Evolutionary conservation across 2,113 vertebrate genomes (phyloP).

Genomic region (Chrysemys picta): DNA sequence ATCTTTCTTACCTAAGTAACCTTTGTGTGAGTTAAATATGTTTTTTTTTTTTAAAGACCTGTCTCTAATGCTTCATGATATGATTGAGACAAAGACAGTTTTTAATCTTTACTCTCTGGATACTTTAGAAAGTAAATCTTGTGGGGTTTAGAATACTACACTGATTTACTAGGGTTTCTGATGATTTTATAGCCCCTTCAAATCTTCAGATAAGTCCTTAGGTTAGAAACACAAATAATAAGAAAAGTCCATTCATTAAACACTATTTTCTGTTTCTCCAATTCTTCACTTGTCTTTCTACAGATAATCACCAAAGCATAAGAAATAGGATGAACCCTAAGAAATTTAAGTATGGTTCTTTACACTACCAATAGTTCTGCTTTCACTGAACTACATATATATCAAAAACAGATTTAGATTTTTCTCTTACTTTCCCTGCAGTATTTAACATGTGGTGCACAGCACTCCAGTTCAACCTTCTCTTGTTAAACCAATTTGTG

Average conservation of each 20-base stretch:
- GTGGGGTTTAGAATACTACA: not conserved
- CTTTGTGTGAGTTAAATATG: not conserved
- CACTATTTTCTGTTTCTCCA: not conserved
- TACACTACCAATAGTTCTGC: not conserved
- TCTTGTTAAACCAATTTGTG: not conserved
- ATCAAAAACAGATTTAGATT: not conserved
- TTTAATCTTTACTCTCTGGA: not conserved
- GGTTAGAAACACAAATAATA: not conserved
- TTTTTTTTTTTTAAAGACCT: not conserved
- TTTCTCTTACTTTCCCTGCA: constrained; percentile 15
- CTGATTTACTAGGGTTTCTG: not conserved
- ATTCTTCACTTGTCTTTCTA: not conserved
- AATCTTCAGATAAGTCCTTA: not conserved
- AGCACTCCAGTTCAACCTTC: not conserved
- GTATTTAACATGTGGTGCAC: not conserved
- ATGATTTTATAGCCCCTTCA: not conserved
- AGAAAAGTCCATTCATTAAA: not conserved
- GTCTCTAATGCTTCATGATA: not conserved
- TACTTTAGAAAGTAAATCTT: not conserved
- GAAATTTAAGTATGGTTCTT: not conserved
- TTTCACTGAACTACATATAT: not conserved
- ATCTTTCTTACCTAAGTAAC: not conserved
- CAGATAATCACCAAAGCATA: not conserved
- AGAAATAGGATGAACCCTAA: rapidly evolving
- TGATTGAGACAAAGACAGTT: not conserved